Evolutionary conservation across 2,113 vertebrate species (phyloP).

Genomic region (Callithrix jacchus): DNA sequence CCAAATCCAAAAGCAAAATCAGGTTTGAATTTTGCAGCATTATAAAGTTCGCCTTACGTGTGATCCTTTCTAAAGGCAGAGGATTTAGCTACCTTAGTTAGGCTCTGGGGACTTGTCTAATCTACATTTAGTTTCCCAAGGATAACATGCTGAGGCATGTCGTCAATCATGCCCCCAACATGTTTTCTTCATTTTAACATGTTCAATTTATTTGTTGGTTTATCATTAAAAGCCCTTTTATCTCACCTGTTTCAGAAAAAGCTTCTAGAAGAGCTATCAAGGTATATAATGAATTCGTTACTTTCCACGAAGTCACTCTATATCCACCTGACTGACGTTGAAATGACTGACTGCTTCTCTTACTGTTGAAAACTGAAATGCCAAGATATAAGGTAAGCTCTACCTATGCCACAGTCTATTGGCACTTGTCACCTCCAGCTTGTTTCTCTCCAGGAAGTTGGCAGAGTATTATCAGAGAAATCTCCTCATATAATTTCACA

Average conservation of each 20-base stretch:
- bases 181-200: background rate
- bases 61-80: background rate
- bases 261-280: no score
- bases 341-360: conserved; percentile 8
- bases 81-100: background rate
- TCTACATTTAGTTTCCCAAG: background rate
- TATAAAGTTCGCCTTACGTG: background rate
- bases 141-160: background rate
- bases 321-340: no score
- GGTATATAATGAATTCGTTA: no score
- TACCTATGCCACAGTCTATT: background rate
- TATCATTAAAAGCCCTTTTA: conserved; percentile 45
- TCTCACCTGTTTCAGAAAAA: no score
- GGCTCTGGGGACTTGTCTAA: background rate
- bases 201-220: conserved; percentile 51
- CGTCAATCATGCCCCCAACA: background rate
- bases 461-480: background rate
- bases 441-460: background rate
- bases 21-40: background rate
- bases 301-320: no score
- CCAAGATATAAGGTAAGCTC: conserved; percentile 26
- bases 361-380: background rate
- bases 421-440: background rate
- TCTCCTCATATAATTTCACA: background rate
- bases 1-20: background rate